These are phyloP conservation scores for Macrosteles quadrilineatus DNA, from an alignment of 1,140 invertebrate species.

Conservation along the genomic window DNA sequence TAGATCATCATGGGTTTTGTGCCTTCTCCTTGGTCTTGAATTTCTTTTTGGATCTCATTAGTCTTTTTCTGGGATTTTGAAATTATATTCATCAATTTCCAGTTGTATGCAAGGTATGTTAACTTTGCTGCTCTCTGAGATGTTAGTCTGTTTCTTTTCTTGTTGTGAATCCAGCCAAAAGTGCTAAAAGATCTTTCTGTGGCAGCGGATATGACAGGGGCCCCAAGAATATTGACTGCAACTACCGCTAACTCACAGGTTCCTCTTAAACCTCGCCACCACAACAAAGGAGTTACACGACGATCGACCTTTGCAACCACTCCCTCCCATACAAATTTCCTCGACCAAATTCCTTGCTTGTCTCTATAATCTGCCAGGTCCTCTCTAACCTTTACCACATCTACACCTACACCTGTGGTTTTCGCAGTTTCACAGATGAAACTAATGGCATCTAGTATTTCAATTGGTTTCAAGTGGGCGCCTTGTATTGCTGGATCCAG, in stretches of 20 bases:
- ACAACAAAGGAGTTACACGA: constrained; percentile 4
- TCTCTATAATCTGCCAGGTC: constrained; percentile 24
- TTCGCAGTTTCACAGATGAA: constrained; percentile 16
- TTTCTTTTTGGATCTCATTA: not conserved
- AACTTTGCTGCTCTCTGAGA: constrained; percentile 17
- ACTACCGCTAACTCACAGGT: constrained; percentile 26
- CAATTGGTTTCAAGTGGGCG: not conserved
- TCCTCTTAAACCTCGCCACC: constrained; percentile 18
- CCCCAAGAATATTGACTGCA: constrained; percentile 12
- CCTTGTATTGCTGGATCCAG: constrained; percentile 1
- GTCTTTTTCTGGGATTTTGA: constrained; percentile 10
- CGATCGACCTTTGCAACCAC: constrained; percentile 5
- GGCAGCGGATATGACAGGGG: constrained; percentile 15
- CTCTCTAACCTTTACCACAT: not conserved
- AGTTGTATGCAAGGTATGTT: constrained; percentile 16
- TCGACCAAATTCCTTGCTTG: constrained; percentile 6
- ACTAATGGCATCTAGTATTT: not conserved
- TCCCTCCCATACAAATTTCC: constrained; percentile 18
- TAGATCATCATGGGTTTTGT: not conserved
- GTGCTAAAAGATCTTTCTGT: constrained; percentile 22
- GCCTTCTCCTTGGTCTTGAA: constrained; percentile 10
- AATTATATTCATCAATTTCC: constrained; percentile 13
- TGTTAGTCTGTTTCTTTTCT: constrained; percentile 23
- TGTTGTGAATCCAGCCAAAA: constrained; percentile 24
- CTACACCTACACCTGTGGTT: not conserved